Percentiles rank a stretch among this genome's conserved stretches.
Conservation (phyloP, 2,888 invertebrate genomes). For the Pocota personata region DNA sequence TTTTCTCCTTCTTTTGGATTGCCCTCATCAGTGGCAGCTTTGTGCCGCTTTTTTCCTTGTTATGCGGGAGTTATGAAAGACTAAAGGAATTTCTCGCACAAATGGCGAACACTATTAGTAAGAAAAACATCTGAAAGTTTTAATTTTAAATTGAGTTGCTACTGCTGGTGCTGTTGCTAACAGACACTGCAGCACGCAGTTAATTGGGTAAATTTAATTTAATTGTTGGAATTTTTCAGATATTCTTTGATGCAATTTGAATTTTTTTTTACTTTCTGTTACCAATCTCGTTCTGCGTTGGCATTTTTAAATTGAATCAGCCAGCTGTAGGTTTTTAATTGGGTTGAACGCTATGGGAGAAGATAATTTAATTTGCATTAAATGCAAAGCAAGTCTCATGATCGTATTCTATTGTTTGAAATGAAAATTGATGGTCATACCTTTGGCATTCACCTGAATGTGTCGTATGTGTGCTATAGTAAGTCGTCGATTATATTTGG, state of each 20-base stretch:
- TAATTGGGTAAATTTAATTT: conserved; percentile 66
- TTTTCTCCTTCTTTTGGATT: neutral
- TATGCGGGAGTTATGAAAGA: conserved; percentile 44
- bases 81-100: conserved; percentile 36
- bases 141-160: conserved; percentile 67
- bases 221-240: conserved; percentile 62
- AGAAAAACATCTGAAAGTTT: conserved; percentile 54
- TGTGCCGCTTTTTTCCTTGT: conserved; percentile 24
- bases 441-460: neutral
- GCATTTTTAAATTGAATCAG: conserved; percentile 29
- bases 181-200: conserved; percentile 32
- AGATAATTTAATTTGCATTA: neutral
- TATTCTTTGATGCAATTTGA: conserved; percentile 39
- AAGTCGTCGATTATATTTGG: too few relatives aligned
- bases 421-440: neutral
- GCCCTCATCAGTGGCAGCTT: conserved; percentile 10
- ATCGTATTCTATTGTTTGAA: neutral
- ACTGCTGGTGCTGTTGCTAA: neutral
- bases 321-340: conserved; percentile 27
- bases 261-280: neutral
- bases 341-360: neutral
- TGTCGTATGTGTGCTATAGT: too few relatives aligned
- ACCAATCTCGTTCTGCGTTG: neutral
- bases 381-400: neutral
- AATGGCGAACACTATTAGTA: conserved; percentile 67